Percentiles rank a stretch among this genome's conserved stretches.
These are phyloP conservation scores for Neuroterus valhalla DNA, from an alignment of 1,140 invertebrate genomes.

Conservation along the genomic window DNA sequence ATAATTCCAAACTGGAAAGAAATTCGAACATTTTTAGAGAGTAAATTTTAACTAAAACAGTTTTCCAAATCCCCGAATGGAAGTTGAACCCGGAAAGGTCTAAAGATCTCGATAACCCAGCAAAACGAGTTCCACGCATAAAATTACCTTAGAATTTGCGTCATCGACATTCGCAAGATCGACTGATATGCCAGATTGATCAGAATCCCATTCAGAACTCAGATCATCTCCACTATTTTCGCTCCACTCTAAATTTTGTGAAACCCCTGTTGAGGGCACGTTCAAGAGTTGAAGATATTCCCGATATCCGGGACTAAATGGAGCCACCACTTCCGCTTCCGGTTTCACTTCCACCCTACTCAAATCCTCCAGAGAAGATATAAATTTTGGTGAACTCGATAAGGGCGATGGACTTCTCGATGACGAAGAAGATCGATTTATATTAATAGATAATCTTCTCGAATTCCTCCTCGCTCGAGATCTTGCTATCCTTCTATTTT, in stretches of 20 bases:
- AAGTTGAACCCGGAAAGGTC: background rate
- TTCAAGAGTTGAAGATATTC: slow-evolving; percentile 86
- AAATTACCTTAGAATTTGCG: slow-evolving; percentile 61
- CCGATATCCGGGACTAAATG: slow-evolving; percentile 79
- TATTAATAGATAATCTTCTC: slow-evolving; percentile 55
- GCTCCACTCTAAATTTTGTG: slow-evolving; percentile 81
- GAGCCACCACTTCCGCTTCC: slow-evolving; percentile 4
- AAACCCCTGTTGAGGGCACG: slow-evolving; percentile 76
- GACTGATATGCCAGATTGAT: slow-evolving; percentile 74
- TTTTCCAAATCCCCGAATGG: background rate
- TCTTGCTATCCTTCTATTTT: slow-evolving; percentile 56
- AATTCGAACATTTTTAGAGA: no score
- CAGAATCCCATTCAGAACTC: slow-evolving; percentile 92
- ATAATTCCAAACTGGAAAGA: no score
- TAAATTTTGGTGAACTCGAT: background rate
- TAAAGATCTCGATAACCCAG: background rate
- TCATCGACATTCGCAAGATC: slow-evolving; percentile 45
- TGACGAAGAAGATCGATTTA: slow-evolving; percentile 59
- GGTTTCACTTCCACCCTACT: background rate
- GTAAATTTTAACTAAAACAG: no score
- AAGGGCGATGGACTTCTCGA: slow-evolving; percentile 65
- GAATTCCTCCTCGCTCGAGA: slow-evolving; percentile 60
- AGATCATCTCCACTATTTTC: slow-evolving; percentile 91
- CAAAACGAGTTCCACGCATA: slow-evolving; percentile 9
- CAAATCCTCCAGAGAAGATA: slow-evolving; percentile 1